phyloP scores from a whole-genome alignment of 1,140 invertebrate genomes.

The Ylistrum balloti region DNA sequence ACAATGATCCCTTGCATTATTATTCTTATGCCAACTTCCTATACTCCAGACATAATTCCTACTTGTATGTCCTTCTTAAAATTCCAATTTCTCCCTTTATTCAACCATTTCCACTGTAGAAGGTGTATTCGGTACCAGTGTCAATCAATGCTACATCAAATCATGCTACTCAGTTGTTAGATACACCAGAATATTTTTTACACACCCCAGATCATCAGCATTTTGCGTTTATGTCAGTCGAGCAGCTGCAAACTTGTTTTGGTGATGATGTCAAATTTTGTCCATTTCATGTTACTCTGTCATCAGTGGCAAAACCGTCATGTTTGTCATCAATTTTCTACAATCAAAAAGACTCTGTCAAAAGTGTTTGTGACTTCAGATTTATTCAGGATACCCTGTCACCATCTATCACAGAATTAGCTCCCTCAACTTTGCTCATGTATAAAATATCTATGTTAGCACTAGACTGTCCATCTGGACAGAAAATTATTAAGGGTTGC shows the following conservation, averaged over 20 bases:
- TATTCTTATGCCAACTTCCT: too few relatives aligned
- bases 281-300: constrained; percentile 44
- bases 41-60: too few relatives aligned
- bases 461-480: constrained; percentile 47
- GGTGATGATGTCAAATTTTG: constrained; percentile 40
- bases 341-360: constrained; percentile 49
- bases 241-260: constrained; percentile 41
- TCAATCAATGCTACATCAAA: too few relatives aligned
- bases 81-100: too few relatives aligned
- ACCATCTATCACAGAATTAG: constrained; percentile 49
- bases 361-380: constrained; percentile 54
- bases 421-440: constrained; percentile 49
- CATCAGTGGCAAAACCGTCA: constrained; percentile 40
- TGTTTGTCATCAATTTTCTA: constrained; percentile 55
- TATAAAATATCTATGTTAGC: too few relatives aligned
- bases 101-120: too few relatives aligned
- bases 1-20: not conserved
- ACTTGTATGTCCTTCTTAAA: too few relatives aligned
- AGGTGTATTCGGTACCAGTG: too few relatives aligned
- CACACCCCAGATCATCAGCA: constrained; percentile 43
- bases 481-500: constrained; percentile 55
- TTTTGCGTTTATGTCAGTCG: constrained; percentile 7
- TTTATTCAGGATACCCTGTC: constrained; percentile 50
- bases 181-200: constrained; percentile 48
- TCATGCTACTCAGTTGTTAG: too few relatives aligned